Evolutionary conservation across 1,140 invertebrate species (phyloP), one percentile per base, ranked within the genome.

Genomic region (Oryctes rhinoceros): DNA sequence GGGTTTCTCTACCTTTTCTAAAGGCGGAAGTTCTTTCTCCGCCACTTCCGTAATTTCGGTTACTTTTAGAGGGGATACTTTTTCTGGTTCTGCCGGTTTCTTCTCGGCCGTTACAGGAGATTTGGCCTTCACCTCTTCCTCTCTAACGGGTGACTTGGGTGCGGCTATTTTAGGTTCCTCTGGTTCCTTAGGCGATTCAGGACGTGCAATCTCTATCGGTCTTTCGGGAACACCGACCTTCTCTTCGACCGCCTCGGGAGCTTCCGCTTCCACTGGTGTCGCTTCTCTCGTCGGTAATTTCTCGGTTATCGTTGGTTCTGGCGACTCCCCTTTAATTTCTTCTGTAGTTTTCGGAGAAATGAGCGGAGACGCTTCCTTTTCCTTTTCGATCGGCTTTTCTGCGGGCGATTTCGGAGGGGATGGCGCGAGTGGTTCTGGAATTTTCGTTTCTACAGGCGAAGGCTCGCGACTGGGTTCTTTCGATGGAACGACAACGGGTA

Each of bases 291-390:
- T 39, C 24, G 67, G 35, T 74, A 39, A 20, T 39, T 74, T 35
- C 20, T 35, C 30, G 10, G 47, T 3, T 18, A 30, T 59, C 0
- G 10, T 20, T n/a, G 59, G 13, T 78, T 20, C 53, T 3, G 48
- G 47, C 10, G 53, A 62, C 59, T 15, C 59, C 4, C 24, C n/a
- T 78, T 78, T 78, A 59, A 78, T 62, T 59, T 78, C 35, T 48
- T 77, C 49, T 44, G 13, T 37, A 48, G 24, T 10, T 15, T 44
- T 18, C 20, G 76, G 76, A 48, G 35, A 48, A 48, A 48, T 48
- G 35, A 48, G 20, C 44, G 39, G 76, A 77, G 76, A 18, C 44
- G 35, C 13, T 7, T 24, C 10, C 76, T 39, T 11, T 77, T 4
- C 47, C 35, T 78, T 78, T 35, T 78, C 78, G n/a, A 30, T 15